Evolutionary conservation across 2,888 invertebrate species (phyloP).

Genomic region (Macroteleia sp.): DNA sequence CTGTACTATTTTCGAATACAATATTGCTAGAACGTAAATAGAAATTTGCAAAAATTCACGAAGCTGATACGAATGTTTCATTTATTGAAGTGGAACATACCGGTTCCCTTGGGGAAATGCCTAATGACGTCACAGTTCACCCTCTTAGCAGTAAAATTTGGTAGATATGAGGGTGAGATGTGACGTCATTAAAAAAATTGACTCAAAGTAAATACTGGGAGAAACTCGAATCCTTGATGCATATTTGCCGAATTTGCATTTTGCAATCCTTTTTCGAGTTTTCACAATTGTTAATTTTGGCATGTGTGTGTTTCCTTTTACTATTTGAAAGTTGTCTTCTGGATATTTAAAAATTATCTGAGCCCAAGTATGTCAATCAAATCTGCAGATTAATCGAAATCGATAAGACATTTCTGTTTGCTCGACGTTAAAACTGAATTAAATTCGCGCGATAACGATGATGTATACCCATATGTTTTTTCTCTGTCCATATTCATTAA

Average conservation of each 20-base stretch:
- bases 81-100: constrained; percentile 47
- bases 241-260: constrained; percentile 43
- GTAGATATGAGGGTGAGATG: constrained; percentile 50
- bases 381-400: constrained; percentile 16
- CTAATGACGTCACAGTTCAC: constrained; percentile 61
- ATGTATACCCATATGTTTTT: too few species aligned
- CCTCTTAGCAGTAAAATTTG: constrained; percentile 57
- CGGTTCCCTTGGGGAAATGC: constrained; percentile 47
- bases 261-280: constrained; percentile 3
- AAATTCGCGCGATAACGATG: too few species aligned
- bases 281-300: too few species aligned
- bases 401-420: neutral
- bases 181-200: constrained; percentile 61
- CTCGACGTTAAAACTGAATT: too few species aligned
- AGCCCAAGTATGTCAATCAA: neutral
- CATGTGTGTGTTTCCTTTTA: too few species aligned
- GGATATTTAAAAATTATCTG: too few species aligned
- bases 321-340: too few species aligned
- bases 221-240: constrained; percentile 13
- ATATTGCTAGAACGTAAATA: constrained; percentile 41
- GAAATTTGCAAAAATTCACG: constrained; percentile 37
- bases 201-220: constrained; percentile 49
- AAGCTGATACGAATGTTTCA: constrained; percentile 43
- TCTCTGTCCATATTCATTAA: too few species aligned
- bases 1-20: too few species aligned